Evolutionary conservation across 2,888 invertebrate genomes (phyloP).

Genomic region (Coenonympha arcania): DNA sequence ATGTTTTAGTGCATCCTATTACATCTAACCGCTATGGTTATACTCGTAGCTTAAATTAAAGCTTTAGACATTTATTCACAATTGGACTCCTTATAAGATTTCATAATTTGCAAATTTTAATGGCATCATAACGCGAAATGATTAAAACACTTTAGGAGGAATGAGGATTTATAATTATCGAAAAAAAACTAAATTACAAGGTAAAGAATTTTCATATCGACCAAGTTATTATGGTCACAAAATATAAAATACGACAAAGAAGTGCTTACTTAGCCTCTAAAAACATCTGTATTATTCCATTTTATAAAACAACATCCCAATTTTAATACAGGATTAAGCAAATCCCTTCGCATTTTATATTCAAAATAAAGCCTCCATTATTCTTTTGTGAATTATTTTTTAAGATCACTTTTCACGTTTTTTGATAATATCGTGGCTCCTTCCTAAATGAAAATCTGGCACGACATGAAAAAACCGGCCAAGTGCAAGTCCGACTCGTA

Average conservation of each 20-base stretch:
- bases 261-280: neutral
- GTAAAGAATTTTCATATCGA: too few relatives aligned
- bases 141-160: too few relatives aligned
- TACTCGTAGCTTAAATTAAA: too few relatives aligned
- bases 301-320: slow-evolving; percentile 7
- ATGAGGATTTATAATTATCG: too few relatives aligned
- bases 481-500: too few relatives aligned
- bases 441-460: neutral
- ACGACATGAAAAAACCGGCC: neutral
- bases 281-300: neutral
- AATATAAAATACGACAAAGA: neutral
- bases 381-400: slow-evolving; percentile 11
- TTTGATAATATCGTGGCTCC: neutral
- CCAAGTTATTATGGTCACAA: neutral
- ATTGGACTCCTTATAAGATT: too few relatives aligned
- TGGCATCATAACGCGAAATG: too few relatives aligned
- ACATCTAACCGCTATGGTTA: too few relatives aligned
- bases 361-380: slow-evolving; percentile 6
- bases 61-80: too few relatives aligned
- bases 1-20: too few relatives aligned
- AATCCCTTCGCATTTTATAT: slow-evolving; percentile 10
- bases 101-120: too few relatives aligned
- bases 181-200: too few relatives aligned
- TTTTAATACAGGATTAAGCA: slow-evolving; percentile 11
- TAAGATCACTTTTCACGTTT: slow-evolving; percentile 5